These are phyloP conservation scores for Tupiocoris notatus DNA, from an alignment of 2,888 invertebrate species.

Conservation along the genomic window DNA sequence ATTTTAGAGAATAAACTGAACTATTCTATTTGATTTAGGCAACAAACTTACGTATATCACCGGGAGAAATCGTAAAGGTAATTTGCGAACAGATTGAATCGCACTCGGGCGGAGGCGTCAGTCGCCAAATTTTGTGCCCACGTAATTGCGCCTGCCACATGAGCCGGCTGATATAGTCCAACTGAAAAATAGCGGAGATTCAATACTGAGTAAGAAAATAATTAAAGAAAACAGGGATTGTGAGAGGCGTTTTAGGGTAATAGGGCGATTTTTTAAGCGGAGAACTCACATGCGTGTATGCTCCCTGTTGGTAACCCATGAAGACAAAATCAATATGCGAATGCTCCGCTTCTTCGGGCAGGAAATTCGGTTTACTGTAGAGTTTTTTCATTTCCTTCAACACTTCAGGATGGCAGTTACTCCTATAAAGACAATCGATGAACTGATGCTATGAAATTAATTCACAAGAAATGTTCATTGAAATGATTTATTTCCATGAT, in stretches of 20 bases:
- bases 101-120: conserved; percentile 85
- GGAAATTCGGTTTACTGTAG: conserved; percentile 78
- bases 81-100: conserved; percentile 71
- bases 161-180: conserved; percentile 85
- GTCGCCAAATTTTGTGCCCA: conserved; percentile 80
- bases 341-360: conserved; percentile 85
- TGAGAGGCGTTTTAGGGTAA: no score
- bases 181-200: conserved; percentile 62
- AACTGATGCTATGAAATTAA: no score
- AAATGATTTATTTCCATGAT: no score
- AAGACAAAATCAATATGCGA: conserved; percentile 88
- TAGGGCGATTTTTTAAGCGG: neutral
- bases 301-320: conserved; percentile 86
- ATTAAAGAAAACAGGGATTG: neutral
- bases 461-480: no score
- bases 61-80: conserved; percentile 76
- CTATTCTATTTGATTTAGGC: neutral
- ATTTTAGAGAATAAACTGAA: neutral
- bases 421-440: conserved; percentile 61
- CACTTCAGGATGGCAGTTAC: conserved; percentile 83
- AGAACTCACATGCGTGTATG: conserved; percentile 79
- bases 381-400: conserved; percentile 69
- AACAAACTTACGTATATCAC: conserved; percentile 71
- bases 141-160: conserved; percentile 92
- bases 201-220: neutral